Evolutionary conservation across 2,113 vertebrate genomes (phyloP), one percentile per base, ranked within the genome.

Genomic region (Antechinus flavipes): DNA sequence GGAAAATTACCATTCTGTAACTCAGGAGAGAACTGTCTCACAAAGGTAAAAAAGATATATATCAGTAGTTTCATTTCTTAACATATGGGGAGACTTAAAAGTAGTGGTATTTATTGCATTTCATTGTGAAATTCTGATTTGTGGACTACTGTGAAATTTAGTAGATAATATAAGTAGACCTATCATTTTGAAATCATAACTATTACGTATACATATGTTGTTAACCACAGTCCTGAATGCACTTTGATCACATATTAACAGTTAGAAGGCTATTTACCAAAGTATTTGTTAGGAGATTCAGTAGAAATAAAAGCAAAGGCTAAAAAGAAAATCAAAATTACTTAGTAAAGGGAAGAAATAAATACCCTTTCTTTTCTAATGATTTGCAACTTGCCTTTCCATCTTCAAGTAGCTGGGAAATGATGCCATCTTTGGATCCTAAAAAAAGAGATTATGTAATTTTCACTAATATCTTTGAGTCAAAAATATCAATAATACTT

Each of bases 371-470:
- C 35, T 92, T 27, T 11, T 94, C 50, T 6, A 61, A 4, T 56
- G 93, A 14, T 89, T 96, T 96, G 93, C 91, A 89, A 97, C 95
- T 98, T 98, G 99, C 99, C 98, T 99, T 98, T 54, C 97, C 96
- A 97, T 99, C 98, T 95, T 98, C 98, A 16, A 89, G 94, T 97
- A 99, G 93, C 96, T 98, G 98, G 91, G 97, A 98, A 97, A 99
- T 97, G 10, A 98, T 91, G 93, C 94, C 96, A 49, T 99, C 98
- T 96, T 98, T 99, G 90, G 98, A 97, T 93, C 98, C 99, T 99
- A 96, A 97, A 97, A 97, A 97, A 95, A 98, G 95, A 92, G 30
- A 93, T 3, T 91, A 93, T 30, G 22, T 96, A 56, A 97, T 24
- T 95, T 93, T 49, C 76, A 90, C 61, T 76, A 92, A 49, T 52